Conservation (phyloP, 2,888 invertebrate genomes). For the Lepidocyrtinus sp. region DNA sequence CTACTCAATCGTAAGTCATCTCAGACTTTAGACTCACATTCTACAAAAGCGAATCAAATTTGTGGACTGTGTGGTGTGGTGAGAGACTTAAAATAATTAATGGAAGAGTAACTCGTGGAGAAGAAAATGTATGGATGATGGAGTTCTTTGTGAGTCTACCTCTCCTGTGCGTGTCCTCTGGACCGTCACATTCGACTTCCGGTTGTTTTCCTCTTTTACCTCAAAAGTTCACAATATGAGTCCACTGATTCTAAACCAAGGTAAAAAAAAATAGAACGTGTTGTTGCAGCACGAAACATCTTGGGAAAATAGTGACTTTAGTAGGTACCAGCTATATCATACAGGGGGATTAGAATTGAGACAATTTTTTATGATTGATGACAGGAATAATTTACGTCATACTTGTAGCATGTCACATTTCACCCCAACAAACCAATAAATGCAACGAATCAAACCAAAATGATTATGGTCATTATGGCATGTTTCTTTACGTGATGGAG, state of each 20-base stretch:
- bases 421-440: too few relatives aligned
- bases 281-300: not conserved
- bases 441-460: too few relatives aligned
- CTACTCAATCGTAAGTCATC: not conserved
- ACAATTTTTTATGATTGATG: conserved; percentile 23
- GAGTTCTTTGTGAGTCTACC: conserved; percentile 34
- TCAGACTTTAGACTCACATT: not conserved
- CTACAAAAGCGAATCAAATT: not conserved
- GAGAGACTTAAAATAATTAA: not conserved
- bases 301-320: not conserved
- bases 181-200: conserved; percentile 66
- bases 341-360: not conserved
- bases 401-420: too few relatives aligned
- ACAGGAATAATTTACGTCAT: too few relatives aligned
- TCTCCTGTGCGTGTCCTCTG: conserved; percentile 60
- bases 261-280: conserved; percentile 23
- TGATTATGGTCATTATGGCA: too few relatives aligned
- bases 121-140: conserved; percentile 12
- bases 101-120: not conserved
- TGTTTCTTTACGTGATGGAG: too few relatives aligned
- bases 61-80: not conserved
- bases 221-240: not conserved
- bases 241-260: not conserved
- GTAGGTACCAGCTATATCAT: not conserved
- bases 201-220: conserved; percentile 41